A percentile compares a stretch with the other conserved stretches of the same genome.
Evolutionary conservation across 2,888 invertebrate genomes (phyloP).

Genomic region (Carcina quercana): DNA sequence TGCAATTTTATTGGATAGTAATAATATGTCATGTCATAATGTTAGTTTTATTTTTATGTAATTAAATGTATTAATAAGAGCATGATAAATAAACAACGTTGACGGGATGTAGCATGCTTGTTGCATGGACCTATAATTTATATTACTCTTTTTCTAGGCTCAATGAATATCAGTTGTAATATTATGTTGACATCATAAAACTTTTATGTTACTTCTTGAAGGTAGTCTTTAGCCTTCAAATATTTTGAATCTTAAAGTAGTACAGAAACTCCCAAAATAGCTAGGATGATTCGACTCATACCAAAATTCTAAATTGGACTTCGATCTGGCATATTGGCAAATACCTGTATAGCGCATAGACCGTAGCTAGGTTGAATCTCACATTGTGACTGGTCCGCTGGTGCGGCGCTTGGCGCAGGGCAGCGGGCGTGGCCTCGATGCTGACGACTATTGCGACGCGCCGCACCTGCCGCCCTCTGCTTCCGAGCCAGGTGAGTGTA

Average conservation of each 20-base stretch:
- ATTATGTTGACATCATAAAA: conserved; percentile 1
- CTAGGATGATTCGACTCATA: too few species aligned
- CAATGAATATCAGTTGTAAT: too few species aligned
- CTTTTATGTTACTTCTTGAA: background rate
- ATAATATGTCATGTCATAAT: too few species aligned
- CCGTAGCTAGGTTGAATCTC: conserved; percentile 70
- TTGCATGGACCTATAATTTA: conserved; percentile 46
- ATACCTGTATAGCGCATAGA: conserved; percentile 37
- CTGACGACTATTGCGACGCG: conserved; percentile 72
- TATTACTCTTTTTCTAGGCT: conserved; percentile 3
- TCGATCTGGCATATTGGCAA: conserved; percentile 40
- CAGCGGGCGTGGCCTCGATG: conserved; percentile 68
- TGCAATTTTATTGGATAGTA: too few species aligned
- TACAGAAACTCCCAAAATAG: too few species aligned
- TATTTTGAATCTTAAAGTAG: too few species aligned
- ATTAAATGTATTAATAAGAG: conserved; percentile 17
- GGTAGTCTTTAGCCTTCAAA: too few species aligned
- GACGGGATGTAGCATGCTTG: conserved; percentile 45
- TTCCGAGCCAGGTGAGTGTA: conserved; percentile 60
- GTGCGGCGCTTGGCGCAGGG: conserved; percentile 73
- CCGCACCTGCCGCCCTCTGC: conserved; percentile 69
- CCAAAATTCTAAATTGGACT: conserved; percentile 7
- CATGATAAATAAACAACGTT: conserved; percentile 38
- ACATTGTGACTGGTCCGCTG: conserved; percentile 74
- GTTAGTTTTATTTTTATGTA: conserved; percentile 6